Evolutionary conservation across 2,113 vertebrate species (phyloP), one percentile per base, ranked within the genome.

Genomic region (Mustela nigripes): DNA sequence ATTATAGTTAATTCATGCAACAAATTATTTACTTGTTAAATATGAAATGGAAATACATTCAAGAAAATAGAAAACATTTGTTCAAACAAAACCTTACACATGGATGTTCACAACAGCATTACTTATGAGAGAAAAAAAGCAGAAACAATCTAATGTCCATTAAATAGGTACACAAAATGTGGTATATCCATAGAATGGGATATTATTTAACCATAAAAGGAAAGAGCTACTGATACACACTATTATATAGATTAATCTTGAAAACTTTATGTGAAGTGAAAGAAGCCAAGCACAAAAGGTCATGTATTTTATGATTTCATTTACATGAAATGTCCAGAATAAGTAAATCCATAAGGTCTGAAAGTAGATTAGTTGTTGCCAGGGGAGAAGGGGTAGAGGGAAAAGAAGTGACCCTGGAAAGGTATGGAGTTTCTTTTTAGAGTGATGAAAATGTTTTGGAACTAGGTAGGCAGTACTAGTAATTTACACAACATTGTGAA

Each of bases 221-320:
- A 79, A 56, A 63, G 1, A 86, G 85, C 31, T 69, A 53, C 45
- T 97, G 3, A 84, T 56, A 62, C 1, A 74, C 14, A 12, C n/a
- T 71, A 63, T 15, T 85, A 90, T 2, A 39, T 19, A 12, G 11
- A 50, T 36, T 53, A 84, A 76, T n/a, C n/a, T 11, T 96, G 48
- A 84, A 95, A 97, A 86, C 24, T 86, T 28, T 42, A 33, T 22
- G 26, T 16, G 48, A 81, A 86, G 11, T 76, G 42, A 91, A 93
- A 89, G 42, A 89, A 71, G 63, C 9, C 42, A 96, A 42, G 78
- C 73, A 91, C 14, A 78, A 62, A 89, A 73, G 53, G 11, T 56
- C 24, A 82, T 1, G 58, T 73, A 94, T 50, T 83, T 82, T n/a
- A n/a, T 67, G 0, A 60, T 67, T 96, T 42, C 2, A 78, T 56